A percentile compares a stretch with the other conserved stretches of the same genome.
These are phyloP conservation scores for Drosophila paramelanica DNA, from an alignment of 2,888 invertebrate genomes.

Conservation along the genomic window DNA sequence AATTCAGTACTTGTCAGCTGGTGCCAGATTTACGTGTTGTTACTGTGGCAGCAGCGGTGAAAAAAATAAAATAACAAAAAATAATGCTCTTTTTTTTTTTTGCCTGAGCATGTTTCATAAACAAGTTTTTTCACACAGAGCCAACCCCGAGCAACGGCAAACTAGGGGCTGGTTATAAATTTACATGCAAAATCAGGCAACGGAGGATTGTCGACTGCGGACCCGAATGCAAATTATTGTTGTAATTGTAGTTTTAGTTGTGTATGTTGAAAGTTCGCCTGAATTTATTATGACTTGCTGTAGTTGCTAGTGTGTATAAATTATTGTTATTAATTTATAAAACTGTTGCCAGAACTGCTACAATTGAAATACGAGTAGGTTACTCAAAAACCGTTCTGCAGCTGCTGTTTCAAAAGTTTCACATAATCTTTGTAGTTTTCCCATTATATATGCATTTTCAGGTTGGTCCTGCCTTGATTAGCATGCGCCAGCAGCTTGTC, in stretches of 20 bases:
- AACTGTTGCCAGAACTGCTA: conserved; percentile 47
- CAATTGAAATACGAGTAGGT: conserved; percentile 56
- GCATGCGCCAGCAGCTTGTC: conserved; percentile 33
- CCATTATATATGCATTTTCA: conserved; percentile 35
- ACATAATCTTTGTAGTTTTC: conserved; percentile 19
- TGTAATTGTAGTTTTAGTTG: conserved; percentile 53
- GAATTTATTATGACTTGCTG: conserved; percentile 70
- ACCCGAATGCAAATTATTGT: conserved; percentile 57
- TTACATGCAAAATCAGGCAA: conserved; percentile 58
- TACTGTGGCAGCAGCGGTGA: conserved; percentile 41
- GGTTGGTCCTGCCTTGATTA: conserved; percentile 41
- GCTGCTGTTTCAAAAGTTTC: conserved; percentile 11
- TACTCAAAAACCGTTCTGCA: not conserved
- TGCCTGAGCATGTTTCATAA: conserved; percentile 63
- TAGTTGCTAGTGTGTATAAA: conserved; percentile 68
- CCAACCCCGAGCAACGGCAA: conserved; percentile 4
- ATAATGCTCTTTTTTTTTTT: conserved; percentile 36
- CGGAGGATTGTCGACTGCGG: conserved; percentile 53
- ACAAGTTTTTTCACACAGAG: conserved; percentile 53
- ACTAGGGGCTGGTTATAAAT: conserved; percentile 57
- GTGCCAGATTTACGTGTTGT: conserved; percentile 76
- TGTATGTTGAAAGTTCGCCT: conserved; percentile 62
- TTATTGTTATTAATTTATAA: conserved; percentile 77
- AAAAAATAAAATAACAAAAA: conserved; percentile 1
- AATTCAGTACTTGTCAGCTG: conserved; percentile 75